Percentiles rank a stretch among this genome's conserved stretches.
Conservation (phyloP, 2,888 invertebrate genomes). For the Hyppa rectilinea region DNA sequence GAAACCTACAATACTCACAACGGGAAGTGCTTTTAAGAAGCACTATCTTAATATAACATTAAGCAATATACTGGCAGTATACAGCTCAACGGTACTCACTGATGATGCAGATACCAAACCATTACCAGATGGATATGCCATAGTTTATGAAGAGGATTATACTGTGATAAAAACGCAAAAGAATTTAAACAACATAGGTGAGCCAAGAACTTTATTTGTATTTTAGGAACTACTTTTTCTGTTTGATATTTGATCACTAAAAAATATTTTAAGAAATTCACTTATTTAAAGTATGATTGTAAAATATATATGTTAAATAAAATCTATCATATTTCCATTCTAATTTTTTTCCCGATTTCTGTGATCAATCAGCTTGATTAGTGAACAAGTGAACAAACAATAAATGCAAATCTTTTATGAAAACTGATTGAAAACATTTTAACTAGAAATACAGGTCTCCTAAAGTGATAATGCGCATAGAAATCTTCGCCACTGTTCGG, state of each 20-base stretch:
- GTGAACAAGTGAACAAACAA: not conserved
- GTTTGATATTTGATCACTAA: not conserved
- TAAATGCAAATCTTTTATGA: not conserved
- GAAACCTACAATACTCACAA: slow-evolving; percentile 87
- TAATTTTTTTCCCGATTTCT: not conserved
- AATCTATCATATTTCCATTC: not conserved
- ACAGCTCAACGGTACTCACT: slow-evolving; percentile 79
- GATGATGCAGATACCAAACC: slow-evolving; percentile 70
- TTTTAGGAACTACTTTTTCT: slow-evolving; percentile 1
- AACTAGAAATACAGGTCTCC: not conserved
- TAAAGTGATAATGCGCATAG: no score
- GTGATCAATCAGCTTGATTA: not conserved
- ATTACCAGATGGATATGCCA: slow-evolving; percentile 78
- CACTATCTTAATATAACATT: slow-evolving; percentile 87
- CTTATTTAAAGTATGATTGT: not conserved
- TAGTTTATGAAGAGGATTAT: slow-evolving; percentile 76
- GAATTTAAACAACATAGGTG: slow-evolving; percentile 74
- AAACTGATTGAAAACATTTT: not conserved
- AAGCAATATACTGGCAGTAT: slow-evolving; percentile 84
- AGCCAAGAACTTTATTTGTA: slow-evolving; percentile 30
- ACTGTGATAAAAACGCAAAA: slow-evolving; percentile 80
- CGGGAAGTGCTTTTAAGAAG: slow-evolving; percentile 85
- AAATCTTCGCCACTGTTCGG: no score
- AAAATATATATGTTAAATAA: not conserved
- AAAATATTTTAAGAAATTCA: no score